Percentiles rank a stretch among this genome's conserved stretches.
phyloP scores from a whole-genome alignment of 2,888 invertebrate genomes.

The Diachrysia chrysitis region DNA sequence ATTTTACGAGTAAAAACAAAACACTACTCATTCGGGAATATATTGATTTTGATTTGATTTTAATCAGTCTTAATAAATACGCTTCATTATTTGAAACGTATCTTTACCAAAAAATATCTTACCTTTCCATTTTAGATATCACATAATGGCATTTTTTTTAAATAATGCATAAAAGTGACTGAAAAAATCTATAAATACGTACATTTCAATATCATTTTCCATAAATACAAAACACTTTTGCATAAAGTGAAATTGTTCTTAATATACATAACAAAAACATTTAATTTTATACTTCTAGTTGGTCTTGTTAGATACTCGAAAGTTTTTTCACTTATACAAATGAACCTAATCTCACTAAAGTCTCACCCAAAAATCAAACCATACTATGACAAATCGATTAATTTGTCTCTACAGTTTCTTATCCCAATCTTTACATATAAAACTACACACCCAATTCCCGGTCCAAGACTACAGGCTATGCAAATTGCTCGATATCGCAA shows the following conservation, averaged over 20 bases:
- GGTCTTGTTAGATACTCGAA: neutral
- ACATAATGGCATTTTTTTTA: neutral
- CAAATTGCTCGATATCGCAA: slow-evolving; percentile 58
- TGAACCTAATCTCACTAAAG: neutral
- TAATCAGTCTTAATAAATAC: slow-evolving; percentile 40
- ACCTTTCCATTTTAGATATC: neutral
- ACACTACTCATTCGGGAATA: slow-evolving; percentile 32
- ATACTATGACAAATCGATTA: slow-evolving; percentile 5
- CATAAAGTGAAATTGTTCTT: neutral
- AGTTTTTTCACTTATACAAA: neutral
- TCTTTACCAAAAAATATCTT: slow-evolving; percentile 5
- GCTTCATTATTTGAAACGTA: slow-evolving; percentile 24
- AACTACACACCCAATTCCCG: slow-evolving; percentile 11
- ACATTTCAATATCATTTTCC: no score
- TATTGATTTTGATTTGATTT: slow-evolving; percentile 46
- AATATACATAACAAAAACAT: neutral
- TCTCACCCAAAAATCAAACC: neutral
- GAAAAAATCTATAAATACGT: no score
- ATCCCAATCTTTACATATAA: slow-evolving; percentile 35
- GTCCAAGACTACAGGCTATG: slow-evolving; percentile 47
- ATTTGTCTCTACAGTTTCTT: slow-evolving; percentile 37
- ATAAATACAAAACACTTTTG: no score
- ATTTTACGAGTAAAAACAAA: slow-evolving; percentile 36
- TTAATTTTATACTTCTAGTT: neutral
- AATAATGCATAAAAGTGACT: neutral